Conservation (phyloP, 2,797 vertebrate genomes). For the Catostomus latipinnis region DNA sequence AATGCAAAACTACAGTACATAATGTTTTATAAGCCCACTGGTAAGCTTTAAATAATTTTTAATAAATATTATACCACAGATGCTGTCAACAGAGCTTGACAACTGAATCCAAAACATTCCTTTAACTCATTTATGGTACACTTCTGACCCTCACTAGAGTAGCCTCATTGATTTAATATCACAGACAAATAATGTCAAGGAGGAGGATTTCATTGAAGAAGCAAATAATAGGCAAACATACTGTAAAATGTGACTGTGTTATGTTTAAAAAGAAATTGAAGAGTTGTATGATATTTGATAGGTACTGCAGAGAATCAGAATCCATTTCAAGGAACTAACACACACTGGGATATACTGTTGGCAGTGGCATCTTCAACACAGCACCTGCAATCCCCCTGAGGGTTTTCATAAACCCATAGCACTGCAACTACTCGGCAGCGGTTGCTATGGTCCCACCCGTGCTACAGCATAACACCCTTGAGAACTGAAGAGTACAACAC, state of each 20-base stretch:
- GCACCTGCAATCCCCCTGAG: conserved; percentile 32
- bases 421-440: conserved; percentile 47
- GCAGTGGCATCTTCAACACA: conserved; percentile 37
- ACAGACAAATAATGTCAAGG: neutral
- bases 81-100: no score
- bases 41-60: no score
- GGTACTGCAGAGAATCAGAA: neutral
- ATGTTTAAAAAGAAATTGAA: conserved; percentile 17
- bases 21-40: no score
- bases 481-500: neutral
- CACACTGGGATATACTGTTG: conserved; percentile 31
- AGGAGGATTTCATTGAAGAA: neutral
- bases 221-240: neutral
- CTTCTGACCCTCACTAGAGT: neutral
- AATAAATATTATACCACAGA: no score
- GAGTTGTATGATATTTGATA: neutral
- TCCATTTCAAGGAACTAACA: conserved; percentile 35
- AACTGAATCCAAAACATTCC: no score
- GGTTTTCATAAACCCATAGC: conserved; percentile 30
- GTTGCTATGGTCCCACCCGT: conserved; percentile 44
- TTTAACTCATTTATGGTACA: neutral
- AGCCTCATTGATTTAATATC: neutral
- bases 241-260: neutral
- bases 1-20: no score
- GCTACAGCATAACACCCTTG: conserved; percentile 14